Conservation (phyloP, 2,113 vertebrate genomes). For the Pterocles orientalis region DNA sequence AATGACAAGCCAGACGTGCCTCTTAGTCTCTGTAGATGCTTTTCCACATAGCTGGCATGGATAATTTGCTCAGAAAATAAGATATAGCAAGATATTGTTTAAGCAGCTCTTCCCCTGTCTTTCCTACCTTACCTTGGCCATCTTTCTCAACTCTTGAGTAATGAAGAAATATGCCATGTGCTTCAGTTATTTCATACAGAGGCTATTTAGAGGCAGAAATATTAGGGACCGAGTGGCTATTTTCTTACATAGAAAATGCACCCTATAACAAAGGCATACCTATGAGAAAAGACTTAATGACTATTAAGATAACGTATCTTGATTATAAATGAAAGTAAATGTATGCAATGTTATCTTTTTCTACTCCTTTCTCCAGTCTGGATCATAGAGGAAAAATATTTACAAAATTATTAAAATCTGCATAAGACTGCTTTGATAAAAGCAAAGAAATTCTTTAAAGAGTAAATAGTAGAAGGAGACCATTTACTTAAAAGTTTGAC, state of each 20-base stretch:
- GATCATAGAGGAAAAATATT: neutral
- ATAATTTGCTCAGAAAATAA: neutral
- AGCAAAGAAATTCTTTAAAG: neutral
- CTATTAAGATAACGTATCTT: neutral
- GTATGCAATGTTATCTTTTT: neutral
- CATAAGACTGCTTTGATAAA: neutral
- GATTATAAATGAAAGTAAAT: neutral
- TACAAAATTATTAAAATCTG: neutral
- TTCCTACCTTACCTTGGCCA: neutral
- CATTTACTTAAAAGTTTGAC: neutral
- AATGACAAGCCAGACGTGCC: neutral
- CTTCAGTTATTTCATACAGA: neutral
- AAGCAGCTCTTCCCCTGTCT: neutral
- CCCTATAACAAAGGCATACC: neutral
- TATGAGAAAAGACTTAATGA: neutral
- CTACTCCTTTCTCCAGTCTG: neutral
- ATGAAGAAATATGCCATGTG: neutral
- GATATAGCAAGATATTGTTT: neutral
- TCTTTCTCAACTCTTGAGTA: neutral
- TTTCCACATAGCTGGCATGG: neutral
- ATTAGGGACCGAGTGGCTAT: neutral
- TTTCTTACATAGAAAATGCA: neutral
- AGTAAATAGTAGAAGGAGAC: neutral
- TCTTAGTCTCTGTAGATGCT: neutral
- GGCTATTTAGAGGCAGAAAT: conserved; percentile 18